phyloP scores from a whole-genome alignment of 2,113 vertebrate genomes.

The Piprites chloris region DNA sequence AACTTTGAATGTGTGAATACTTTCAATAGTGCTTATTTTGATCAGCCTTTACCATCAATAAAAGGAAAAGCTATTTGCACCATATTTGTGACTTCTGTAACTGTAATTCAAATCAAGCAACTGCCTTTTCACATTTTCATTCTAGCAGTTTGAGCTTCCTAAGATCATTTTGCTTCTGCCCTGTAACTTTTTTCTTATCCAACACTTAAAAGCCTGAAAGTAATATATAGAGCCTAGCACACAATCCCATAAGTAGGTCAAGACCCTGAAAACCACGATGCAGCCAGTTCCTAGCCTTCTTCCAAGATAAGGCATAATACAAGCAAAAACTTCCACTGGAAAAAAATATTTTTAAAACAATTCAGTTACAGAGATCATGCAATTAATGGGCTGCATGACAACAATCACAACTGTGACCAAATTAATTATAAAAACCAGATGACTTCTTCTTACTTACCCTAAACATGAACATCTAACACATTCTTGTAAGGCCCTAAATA shows the following conservation, averaged over 20 bases:
- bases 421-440: not conserved
- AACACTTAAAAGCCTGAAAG: not conserved
- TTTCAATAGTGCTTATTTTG: not conserved
- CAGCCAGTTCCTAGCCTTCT: not conserved
- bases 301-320: slow-evolving; percentile 12
- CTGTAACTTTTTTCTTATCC: not conserved
- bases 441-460: not conserved
- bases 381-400: not conserved
- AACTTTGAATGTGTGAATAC: not conserved
- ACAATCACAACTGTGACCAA: not conserved
- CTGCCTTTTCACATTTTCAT: not conserved
- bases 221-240: not conserved
- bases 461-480: not conserved
- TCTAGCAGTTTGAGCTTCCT: not conserved
- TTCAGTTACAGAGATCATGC: not conserved
- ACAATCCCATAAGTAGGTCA: slow-evolving; percentile 6
- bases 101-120: not conserved
- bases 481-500: not conserved
- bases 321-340: not conserved
- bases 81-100: not conserved
- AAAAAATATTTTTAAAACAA: slow-evolving; percentile 10
- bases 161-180: not conserved
- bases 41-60: not conserved
- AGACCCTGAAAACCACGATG: not conserved
- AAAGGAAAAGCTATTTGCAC: not conserved